A percentile compares a stretch with the other conserved stretches of the same genome.
Evolutionary conservation across 1,140 invertebrate genomes (phyloP).

Genomic region (Drosophila sechellia): DNA sequence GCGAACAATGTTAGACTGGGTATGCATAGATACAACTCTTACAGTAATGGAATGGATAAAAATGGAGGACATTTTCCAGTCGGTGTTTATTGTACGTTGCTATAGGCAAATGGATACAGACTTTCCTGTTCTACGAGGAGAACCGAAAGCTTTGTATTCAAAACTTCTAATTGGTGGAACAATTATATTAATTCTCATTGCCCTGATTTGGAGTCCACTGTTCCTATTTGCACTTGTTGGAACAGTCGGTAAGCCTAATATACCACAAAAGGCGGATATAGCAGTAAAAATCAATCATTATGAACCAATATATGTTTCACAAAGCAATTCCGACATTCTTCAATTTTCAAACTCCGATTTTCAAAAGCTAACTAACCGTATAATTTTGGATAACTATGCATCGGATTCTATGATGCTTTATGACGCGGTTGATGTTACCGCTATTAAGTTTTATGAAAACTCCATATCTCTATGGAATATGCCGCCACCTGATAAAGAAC

Average conservation of each 20-base stretch:
- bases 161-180: constrained; percentile 97
- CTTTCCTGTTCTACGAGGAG: constrained; percentile 94
- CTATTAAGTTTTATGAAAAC: constrained; percentile 91
- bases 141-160: constrained; percentile 90
- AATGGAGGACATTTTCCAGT: constrained; percentile 99
- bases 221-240: constrained; percentile 97
- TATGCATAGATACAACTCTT: constrained; percentile 99
- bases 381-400: constrained; percentile 86
- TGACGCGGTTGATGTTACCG: constrained; percentile 92
- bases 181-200: constrained; percentile 93
- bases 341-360: constrained; percentile 47
- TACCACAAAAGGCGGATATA: constrained; percentile 93
- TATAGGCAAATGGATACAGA: constrained; percentile 94
- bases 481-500: constrained; percentile 93
- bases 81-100: constrained; percentile 97
- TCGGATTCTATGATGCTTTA: constrained; percentile 95
- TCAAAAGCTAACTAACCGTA: constrained; percentile 20
- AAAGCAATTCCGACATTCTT: constrained; percentile 57
- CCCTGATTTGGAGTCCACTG: constrained; percentile 98
- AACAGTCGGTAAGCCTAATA: constrained; percentile 94
- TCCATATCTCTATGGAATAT: constrained; percentile 96
- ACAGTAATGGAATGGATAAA: constrained; percentile 98
- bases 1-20: constrained; percentile 99
- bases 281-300: constrained; percentile 94
- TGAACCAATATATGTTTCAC: constrained; percentile 93